Conservation (phyloP, 1,140 invertebrate species). For the Papilio polyxenes region DNA sequence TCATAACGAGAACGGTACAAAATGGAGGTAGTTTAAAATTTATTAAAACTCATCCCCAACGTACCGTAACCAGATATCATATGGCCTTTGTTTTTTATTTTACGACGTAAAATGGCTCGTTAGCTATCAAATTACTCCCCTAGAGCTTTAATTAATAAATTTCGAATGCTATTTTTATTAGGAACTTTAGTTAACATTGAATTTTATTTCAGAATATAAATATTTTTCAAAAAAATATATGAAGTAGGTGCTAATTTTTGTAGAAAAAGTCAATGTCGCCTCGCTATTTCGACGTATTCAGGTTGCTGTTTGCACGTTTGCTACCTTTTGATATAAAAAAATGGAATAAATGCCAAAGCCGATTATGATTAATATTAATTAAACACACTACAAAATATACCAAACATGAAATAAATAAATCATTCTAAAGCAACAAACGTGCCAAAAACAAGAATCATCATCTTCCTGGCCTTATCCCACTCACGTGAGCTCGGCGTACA, state of each 20-base stretch:
- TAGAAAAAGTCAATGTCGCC: background rate
- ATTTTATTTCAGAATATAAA: background rate
- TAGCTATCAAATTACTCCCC: background rate
- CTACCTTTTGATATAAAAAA: too few relatives aligned
- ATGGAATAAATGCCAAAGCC: too few relatives aligned
- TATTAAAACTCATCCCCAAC: conserved; percentile 21
- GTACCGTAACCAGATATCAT: conserved; percentile 3
- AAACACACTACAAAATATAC: too few relatives aligned
- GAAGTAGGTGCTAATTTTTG: background rate
- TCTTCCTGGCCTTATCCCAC: too few relatives aligned
- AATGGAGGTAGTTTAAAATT: conserved; percentile 18
- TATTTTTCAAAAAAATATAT: background rate
- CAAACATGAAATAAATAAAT: too few relatives aligned
- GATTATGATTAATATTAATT: too few relatives aligned
- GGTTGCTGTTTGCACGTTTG: too few relatives aligned
- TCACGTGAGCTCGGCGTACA: too few relatives aligned
- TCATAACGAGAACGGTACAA: background rate
- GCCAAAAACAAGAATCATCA: too few relatives aligned
- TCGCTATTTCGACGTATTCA: too few relatives aligned
- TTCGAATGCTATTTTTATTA: background rate
- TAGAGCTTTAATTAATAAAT: background rate
- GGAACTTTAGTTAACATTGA: background rate
- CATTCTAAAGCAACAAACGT: too few relatives aligned
- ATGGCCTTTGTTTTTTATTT: conserved; percentile 20
- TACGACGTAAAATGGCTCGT: background rate